Conservation (phyloP, 64 coral and sea anemone species). For the Astreopora myriophthalma region DNA sequence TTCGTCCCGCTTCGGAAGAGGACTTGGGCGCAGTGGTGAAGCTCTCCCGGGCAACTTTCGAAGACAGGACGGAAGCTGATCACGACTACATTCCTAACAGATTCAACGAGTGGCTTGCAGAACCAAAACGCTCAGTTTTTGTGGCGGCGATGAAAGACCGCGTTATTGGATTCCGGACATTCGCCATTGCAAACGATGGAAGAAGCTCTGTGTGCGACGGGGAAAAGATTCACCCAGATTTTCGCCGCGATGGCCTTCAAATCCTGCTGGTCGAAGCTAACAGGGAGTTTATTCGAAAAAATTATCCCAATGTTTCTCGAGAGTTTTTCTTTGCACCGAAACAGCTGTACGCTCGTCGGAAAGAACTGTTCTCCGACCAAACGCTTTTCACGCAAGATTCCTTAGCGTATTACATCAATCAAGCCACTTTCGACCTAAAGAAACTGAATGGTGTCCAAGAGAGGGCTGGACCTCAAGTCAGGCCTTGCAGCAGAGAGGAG, state of each 20-base stretch:
- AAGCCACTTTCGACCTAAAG: not conserved
- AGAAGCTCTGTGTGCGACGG: not conserved
- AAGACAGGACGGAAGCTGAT: not conserved
- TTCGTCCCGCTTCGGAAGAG: not conserved
- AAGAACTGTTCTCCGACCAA: conserved; percentile 25
- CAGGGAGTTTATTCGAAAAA: conserved; percentile 6
- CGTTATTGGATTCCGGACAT: not conserved
- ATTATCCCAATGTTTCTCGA: conserved; percentile 13
- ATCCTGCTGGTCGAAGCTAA: not conserved
- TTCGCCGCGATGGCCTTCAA: conserved; percentile 7
- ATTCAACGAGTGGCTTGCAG: conserved; percentile 4
- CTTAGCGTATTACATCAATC: conserved; percentile 13
- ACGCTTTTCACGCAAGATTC: conserved; percentile 33
- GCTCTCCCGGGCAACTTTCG: conserved; percentile 24
- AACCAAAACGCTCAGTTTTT: not conserved
- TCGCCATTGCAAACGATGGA: not conserved
- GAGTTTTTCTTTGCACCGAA: conserved; percentile 31
- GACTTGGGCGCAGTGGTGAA: not conserved
- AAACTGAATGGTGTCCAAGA: not conserved
- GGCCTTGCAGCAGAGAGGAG: conserved; percentile 14
- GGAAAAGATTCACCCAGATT: not conserved
- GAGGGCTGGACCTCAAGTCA: not conserved
- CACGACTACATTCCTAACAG: conserved; percentile 14
- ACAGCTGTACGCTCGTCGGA: not conserved
- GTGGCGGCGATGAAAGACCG: not conserved